phyloP scores from a whole-genome alignment of 2,797 vertebrate species.

The Botia almorhae region DNA sequence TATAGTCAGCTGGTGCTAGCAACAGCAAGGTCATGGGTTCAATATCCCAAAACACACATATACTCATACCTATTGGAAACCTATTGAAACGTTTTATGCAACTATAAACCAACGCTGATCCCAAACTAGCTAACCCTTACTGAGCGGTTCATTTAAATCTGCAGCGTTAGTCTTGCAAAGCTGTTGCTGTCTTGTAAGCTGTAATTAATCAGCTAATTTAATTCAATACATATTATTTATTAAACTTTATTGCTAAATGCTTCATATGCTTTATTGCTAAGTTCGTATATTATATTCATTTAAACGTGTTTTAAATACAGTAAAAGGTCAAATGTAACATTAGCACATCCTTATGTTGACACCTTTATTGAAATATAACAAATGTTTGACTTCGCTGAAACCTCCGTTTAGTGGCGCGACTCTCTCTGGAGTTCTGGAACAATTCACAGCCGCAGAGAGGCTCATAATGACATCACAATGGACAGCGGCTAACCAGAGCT shows the following conservation, averaged over 20 bases:
- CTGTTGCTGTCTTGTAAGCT: no score
- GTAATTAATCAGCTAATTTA: no score
- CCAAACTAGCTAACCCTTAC: no score
- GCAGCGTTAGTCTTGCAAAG: neutral
- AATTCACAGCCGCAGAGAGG: slow-evolving; percentile 1
- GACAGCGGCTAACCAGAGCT: neutral
- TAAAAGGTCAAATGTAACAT: neutral
- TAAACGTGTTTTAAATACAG: neutral
- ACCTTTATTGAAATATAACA: neutral
- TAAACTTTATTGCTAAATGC: neutral
- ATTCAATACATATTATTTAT: neutral
- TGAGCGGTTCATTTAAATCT: no score
- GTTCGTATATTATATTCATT: no score
- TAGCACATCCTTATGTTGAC: neutral
- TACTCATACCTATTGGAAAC: neutral
- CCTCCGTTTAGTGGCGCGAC: neutral
- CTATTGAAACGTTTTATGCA: neutral
- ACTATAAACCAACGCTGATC: neutral
- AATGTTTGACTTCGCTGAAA: neutral
- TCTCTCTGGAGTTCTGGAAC: neutral
- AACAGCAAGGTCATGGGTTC: neutral
- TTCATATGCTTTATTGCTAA: no score
- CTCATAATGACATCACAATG: slow-evolving; percentile 5
- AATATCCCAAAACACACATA: neutral
- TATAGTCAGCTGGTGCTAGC: neutral